Base-by-base conservation (phyloP, 1,140 invertebrate species). In the Tyrophagus putrescentiae region DNA sequence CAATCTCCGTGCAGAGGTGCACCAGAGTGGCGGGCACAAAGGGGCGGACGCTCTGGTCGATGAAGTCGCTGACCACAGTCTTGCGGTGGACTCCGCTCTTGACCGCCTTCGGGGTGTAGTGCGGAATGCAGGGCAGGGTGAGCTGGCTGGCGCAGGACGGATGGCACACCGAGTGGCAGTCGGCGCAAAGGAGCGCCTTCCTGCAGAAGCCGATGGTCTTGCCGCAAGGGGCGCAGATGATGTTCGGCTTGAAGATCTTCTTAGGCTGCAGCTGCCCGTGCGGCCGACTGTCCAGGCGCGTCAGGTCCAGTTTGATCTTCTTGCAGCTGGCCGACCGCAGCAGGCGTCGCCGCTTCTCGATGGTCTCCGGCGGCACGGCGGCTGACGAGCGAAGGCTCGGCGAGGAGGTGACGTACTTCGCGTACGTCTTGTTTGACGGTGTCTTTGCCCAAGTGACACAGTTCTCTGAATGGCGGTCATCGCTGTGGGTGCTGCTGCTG, bases 1-100 rank as follows among this genome's bases (percentile, higher is more conserved):
- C 93, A 32, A 98, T 80, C 73, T 96, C 92, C 67, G 89, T 90
- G 6, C 95, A 80, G 70, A 92, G 97, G 70, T 96, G 90, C 41
- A 96, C 83, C 63, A 98, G 78, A 0, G 97, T 69, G 1, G 86
- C 84, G 6, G 94, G 94, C 42, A 98, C 83, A 84, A 93, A 89
- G 1, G 94, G 94, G 23, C 84, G 75, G 4, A 78, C 78, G 41
- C 74, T 73, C 13, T 90, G 87, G 11, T 56, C 45, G 0, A 84
- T 82, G 69, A 82, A 91, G 70, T 93, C 87, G 28, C 82, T 78
- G 65, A 91, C 81, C 64, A 76, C 66, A 44, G 59, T 39, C 45
- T 57, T 42, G 28, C 56, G 11, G 33, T 13, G 31, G 31, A 32
- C 33, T 53, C 50, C 52, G 57, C 52, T 57, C 6, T 21, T 7